Evolutionary conservation across 2,888 invertebrate species (phyloP), one percentile per base, ranked within the genome.

Genomic region (Portevinia maculata): DNA sequence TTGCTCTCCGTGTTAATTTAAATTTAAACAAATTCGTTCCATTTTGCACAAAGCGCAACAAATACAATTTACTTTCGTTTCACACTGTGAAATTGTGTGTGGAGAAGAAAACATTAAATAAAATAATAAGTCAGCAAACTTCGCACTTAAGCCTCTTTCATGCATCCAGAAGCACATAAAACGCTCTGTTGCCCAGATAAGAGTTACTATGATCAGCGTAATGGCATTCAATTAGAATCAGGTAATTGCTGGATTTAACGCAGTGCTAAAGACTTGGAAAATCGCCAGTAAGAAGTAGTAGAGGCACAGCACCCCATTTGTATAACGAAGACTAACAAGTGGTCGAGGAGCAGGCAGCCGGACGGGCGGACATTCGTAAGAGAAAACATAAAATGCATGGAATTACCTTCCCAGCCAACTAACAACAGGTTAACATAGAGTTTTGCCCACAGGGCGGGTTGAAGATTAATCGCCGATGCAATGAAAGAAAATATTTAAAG

Each of bases 161-260:
- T 75, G 81, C 71, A 83, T 60, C 55, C 83, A 83, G 83, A 71
- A 83, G 83, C 83, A 83, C 76, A 83, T 78, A 67, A 83, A 71
- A 83, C 60, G 78, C 76, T 83, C 71, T 48, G 71, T 39, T 76
- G 53, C 60, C 71, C 81, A 76, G 71, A 76, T 83, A 76, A 83
- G 64, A 83, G 59, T 64, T 59, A 53, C 75, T 46, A 17, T 55
- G 50, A 55, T 46, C 64, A 60, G 65, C 65, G 53, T 78, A 83
- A 83, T 83, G 78, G 73, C 83, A 83, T 83, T 83, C 83, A 83
- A 83, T 83, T 83, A 83, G 83, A 78, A 83, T 78, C 83, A 67
- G 83, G 78, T 83, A 83, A 83, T 83, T 83, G 78, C 83, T 78
- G 62, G 67, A 78, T 83, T 83, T 83, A 83, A 83, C 71, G 78